A percentile compares a stretch with the other conserved stretches of the same genome.
Evolutionary conservation across 1,140 invertebrate genomes (phyloP).

Genomic region (Littorina saxatilis): DNA sequence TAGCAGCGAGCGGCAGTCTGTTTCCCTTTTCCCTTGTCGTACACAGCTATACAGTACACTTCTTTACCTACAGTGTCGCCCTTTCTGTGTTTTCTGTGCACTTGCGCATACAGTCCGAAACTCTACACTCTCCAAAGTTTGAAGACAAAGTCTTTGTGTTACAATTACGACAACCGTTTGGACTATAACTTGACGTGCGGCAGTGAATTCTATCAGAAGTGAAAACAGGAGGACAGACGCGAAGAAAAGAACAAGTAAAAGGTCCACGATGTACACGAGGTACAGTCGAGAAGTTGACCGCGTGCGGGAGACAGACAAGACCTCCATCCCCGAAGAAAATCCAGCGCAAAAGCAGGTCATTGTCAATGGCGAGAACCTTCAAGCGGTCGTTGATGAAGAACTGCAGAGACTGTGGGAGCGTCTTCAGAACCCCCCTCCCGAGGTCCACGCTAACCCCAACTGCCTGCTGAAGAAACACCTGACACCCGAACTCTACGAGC

Average conservation of each 20-base stretch:
- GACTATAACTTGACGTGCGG: too few species aligned
- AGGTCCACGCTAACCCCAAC: conserved; percentile 49
- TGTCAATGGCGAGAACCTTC: background rate
- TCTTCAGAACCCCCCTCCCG: conserved; percentile 18
- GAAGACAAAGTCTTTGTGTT: too few species aligned
- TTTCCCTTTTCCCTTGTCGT: too few species aligned
- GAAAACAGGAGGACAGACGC: too few species aligned
- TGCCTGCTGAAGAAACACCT: conserved; percentile 63
- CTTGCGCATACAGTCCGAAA: too few species aligned
- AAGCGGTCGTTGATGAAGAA: background rate
- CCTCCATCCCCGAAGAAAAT: background rate
- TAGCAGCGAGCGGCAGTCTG: too few species aligned
- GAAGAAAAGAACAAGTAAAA: background rate
- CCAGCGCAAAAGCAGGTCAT: background rate
- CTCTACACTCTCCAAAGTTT: too few species aligned
- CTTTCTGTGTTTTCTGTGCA: too few species aligned
- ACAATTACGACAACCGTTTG: too few species aligned
- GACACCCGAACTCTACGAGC: conserved; percentile 53
- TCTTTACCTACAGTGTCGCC: too few species aligned
- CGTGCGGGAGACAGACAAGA: background rate
- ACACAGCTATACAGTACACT: too few species aligned
- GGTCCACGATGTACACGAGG: conserved; percentile 9
- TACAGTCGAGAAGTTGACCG: conserved; percentile 19
- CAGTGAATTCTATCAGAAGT: too few species aligned
- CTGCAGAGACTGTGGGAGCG: background rate